These are phyloP conservation scores for Neomonachus schauinslandi DNA, from an alignment of 2,113 vertebrate genomes.

Conservation along the genomic window DNA sequence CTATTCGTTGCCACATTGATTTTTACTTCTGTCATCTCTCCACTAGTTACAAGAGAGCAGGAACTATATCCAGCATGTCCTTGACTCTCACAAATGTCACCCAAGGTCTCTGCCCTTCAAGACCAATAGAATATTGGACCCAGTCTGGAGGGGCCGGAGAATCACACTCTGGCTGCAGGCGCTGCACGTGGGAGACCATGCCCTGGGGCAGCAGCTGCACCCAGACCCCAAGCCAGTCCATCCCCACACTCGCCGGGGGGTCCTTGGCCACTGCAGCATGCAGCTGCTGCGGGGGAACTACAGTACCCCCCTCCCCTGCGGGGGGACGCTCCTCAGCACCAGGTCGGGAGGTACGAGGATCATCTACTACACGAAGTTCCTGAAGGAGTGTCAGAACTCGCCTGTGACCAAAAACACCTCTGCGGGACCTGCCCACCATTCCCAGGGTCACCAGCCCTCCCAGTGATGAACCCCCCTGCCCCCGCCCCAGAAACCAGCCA, in stretches of 20 bases:
- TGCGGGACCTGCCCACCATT: conserved; percentile 90
- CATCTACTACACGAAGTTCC: conserved; percentile 95
- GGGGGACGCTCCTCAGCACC: background rate
- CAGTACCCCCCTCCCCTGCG: too few species aligned
- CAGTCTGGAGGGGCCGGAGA: background rate
- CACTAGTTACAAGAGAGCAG: background rate
- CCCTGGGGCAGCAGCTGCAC: background rate
- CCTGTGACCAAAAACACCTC: conserved; percentile 91
- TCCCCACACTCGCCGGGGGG: background rate
- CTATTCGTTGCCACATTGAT: background rate
- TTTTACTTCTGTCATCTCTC: background rate
- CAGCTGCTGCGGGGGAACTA: background rate
- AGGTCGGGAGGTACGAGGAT: conserved; percentile 87
- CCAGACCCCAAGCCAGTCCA: background rate
- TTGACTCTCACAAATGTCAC: background rate
- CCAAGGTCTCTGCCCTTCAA: background rate
- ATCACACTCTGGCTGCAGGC: background rate
- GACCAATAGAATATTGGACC: background rate
- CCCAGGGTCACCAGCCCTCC: conserved; percentile 92
- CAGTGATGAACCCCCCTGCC: conserved; percentile 74
- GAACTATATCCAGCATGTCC: background rate
- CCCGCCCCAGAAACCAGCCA: conserved; percentile 73
- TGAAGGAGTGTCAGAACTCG: conserved; percentile 95
- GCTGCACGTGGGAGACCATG: background rate
- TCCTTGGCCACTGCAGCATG: background rate